phyloP scores from a whole-genome alignment of 2,113 vertebrate species.

The Pseudolaguvia tuberculata region DNA sequence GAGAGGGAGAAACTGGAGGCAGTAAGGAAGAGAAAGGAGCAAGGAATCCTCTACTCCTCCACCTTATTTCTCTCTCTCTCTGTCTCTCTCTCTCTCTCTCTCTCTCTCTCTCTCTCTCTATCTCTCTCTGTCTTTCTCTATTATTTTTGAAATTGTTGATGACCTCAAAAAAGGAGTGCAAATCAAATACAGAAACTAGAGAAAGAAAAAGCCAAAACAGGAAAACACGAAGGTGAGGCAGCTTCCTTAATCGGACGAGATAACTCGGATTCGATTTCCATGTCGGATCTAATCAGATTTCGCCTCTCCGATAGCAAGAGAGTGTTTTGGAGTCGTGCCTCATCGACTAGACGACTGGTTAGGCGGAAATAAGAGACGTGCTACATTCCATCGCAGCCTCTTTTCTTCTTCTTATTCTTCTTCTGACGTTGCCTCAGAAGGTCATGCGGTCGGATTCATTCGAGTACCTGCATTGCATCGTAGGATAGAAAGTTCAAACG shows the following conservation, averaged over 20 bases:
- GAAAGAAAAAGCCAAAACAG: not conserved
- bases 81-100: not conserved
- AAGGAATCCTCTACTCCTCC: not conserved
- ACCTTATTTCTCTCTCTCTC: not conserved
- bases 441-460: not conserved
- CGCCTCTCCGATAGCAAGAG: not conserved
- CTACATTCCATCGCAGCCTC: not conserved
- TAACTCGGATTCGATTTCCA: not conserved
- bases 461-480: constrained; percentile 9
- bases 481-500: constrained; percentile 19
- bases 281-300: not conserved
- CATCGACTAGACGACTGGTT: constrained; percentile 2
- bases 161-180: not conserved
- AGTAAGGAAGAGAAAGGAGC: constrained; percentile 4
- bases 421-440: not conserved
- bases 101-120: not conserved
- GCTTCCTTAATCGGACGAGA: not conserved
- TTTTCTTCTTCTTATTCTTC: not conserved
- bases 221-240: not conserved
- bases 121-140: not conserved
- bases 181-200: not conserved
- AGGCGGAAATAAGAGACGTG: not conserved
- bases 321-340: not conserved
- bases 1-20: constrained; percentile 7
- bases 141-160: not conserved